Evolutionary conservation across 2,113 vertebrate genomes (phyloP).

Genomic region (Athene noctua): DNA sequence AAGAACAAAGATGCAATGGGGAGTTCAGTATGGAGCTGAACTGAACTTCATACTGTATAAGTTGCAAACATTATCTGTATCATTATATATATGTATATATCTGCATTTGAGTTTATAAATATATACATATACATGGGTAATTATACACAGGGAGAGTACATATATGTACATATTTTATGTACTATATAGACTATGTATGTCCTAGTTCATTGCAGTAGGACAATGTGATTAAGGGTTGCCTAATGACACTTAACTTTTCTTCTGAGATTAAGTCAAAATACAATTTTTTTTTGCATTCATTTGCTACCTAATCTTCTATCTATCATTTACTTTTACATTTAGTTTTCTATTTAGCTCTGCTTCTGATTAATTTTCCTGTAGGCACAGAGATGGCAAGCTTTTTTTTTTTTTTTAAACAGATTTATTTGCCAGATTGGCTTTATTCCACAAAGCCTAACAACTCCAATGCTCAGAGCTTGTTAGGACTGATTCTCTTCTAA

Average conservation of each 20-base stretch:
- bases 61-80: background rate
- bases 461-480: background rate
- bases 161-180: background rate
- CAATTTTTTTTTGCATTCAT: background rate
- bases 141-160: background rate
- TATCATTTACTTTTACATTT: background rate
- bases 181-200: background rate
- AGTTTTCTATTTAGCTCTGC: background rate
- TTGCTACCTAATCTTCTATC: background rate
- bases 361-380: background rate
- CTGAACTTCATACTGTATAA: background rate
- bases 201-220: background rate
- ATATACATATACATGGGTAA: background rate
- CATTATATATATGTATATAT: background rate
- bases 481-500: constrained; percentile 23
- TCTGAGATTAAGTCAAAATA: background rate
- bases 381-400: background rate
- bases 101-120: background rate
- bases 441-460: background rate
- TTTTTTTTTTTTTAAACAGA: background rate
- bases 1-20: background rate
- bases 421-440: constrained; percentile 16
- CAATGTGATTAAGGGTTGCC: background rate
- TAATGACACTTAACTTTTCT: background rate
- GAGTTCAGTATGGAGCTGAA: background rate